A percentile compares a stretch with the other conserved stretches of the same genome.
Conservation (phyloP, 2,113 vertebrate species). For the Galbula dea region DNA sequence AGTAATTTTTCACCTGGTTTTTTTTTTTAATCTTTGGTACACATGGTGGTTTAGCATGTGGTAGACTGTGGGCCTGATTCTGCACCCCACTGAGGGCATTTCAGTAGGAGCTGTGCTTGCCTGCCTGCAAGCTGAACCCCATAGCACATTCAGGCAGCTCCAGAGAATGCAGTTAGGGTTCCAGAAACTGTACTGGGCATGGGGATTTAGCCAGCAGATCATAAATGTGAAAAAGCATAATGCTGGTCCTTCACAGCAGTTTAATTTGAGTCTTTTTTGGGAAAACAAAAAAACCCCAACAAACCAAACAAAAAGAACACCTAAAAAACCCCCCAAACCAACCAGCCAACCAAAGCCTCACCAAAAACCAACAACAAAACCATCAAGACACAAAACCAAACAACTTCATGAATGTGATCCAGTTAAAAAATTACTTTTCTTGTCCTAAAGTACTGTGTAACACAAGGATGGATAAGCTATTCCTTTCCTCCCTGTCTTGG, state of each 20-base stretch:
- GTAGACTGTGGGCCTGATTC: not conserved
- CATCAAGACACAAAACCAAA: not conserved
- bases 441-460: not conserved
- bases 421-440: not conserved
- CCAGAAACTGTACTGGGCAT: not conserved
- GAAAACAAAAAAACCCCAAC: no score
- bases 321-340: no score
- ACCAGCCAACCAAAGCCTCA: no score
- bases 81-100: not conserved
- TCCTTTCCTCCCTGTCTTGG: not conserved
- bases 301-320: no score
- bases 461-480: not conserved
- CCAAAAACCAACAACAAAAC: not conserved
- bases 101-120: not conserved
- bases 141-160: not conserved
- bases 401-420: not conserved
- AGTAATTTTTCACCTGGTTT: not conserved
- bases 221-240: not conserved
- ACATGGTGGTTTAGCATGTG: not conserved
- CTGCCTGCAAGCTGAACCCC: not conserved
- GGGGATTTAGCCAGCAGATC: not conserved
- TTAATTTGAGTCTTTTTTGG: not conserved
- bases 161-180: not conserved
- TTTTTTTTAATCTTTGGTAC: not conserved
- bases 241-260: not conserved